Evolutionary conservation across 2,113 vertebrate species (phyloP), one percentile per base, ranked within the genome.

Genomic region (Sphaerodactylus townsendi): DNA sequence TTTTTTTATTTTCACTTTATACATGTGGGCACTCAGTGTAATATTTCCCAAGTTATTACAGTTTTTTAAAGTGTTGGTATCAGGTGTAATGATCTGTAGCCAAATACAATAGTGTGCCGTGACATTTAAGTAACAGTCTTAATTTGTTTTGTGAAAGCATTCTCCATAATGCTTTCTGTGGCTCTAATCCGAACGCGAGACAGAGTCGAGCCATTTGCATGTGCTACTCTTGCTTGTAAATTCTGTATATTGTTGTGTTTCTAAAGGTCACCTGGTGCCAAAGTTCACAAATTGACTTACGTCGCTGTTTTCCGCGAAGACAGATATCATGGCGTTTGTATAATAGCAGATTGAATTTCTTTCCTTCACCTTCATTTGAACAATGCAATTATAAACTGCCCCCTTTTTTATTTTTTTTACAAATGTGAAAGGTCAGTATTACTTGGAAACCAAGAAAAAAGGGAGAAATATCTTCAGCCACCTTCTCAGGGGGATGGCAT

Each of bases 1-100:
- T 91, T 89, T 82, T 72, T 86, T 71, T 92, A 23, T 94, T 93
- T 90, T 91, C 91, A 92, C 94, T 95, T 95, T 96, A 91, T 95
- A 91, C 95, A 92, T 95, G 96, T 86, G 95, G 95, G 95, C 97
- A 96, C 95, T 96, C 95, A 89, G 33, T 96, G 96, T 96, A 96
- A 97, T 98, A 97, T 98, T 97, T 98, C 96, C 97, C 96, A 97
- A 98, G 97, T 98, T 99, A 98, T 99, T 99, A 98, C 97, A 94
- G 97, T 96, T 97, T 97, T 97, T 95, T 92, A 97, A 97, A 98
- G 97, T 96, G 97, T 96, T 98, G 96, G 98, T 97, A 97, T 97
- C 96, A 95, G 96, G 97, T 98, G 98, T 99, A 99, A 99, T 99
- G 98, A 98, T 98, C 98, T 98, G 98, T 98, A 97, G 98, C 98